Evolutionary conservation across 2,113 vertebrate genomes (phyloP).

Genomic region (Bothrops jararaca): DNA sequence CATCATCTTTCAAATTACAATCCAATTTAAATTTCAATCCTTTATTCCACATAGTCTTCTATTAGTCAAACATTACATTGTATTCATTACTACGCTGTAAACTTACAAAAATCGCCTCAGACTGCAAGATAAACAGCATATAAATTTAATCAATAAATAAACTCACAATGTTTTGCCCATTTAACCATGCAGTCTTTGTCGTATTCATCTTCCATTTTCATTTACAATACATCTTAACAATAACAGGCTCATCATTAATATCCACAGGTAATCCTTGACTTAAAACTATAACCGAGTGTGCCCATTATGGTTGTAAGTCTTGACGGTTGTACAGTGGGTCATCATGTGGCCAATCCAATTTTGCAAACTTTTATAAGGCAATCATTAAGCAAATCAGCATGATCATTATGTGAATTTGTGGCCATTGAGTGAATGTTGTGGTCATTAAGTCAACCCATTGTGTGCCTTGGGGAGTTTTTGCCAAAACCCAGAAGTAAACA

Average conservation of each 20-base stretch:
- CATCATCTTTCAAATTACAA: background rate
- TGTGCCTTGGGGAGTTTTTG: background rate
- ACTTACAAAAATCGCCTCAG: background rate
- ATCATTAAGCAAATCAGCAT: background rate
- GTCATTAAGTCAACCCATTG: background rate
- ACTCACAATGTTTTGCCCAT: background rate
- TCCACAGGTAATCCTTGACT: background rate
- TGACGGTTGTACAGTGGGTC: background rate
- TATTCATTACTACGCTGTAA: background rate
- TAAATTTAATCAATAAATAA: background rate
- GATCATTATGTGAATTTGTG: background rate
- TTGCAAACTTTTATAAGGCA: background rate
- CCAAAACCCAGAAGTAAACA: too few species aligned
- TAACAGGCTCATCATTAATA: background rate
- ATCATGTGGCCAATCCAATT: background rate
- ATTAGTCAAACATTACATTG: background rate
- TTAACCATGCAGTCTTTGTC: background rate
- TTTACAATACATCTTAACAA: background rate
- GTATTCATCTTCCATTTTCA: background rate
- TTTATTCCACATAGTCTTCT: background rate
- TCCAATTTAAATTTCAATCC: background rate
- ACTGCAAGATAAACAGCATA: background rate
- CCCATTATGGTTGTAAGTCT: background rate
- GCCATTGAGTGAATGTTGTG: background rate
- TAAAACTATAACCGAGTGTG: background rate